Base-by-base conservation (phyloP, 2,888 invertebrate genomes). In the Disparrhopalites patrizii region DNA sequence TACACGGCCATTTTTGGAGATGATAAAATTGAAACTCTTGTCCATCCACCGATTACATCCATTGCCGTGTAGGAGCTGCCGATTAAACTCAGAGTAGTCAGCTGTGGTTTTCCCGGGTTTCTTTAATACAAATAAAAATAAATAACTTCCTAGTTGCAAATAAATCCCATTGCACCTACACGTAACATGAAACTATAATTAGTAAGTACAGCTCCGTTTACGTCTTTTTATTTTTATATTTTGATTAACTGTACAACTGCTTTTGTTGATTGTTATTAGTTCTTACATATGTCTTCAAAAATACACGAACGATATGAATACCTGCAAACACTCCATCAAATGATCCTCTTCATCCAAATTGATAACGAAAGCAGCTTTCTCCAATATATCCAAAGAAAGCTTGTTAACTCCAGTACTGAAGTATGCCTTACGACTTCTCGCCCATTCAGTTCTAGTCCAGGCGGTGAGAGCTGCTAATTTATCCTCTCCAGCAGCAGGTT, bases 11-110 rank as follows among this genome's bases (percentile, higher is more conserved):
- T 97, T 97, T 65, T 84, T 87, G 72, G 90, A 91, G 78, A 99
- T 86, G 78, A 98, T 94, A 23, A 99, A 83, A 63, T 92, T 98
- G 81, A 99, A 98, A 2, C 96, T 93, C 80, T 99, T 99, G 82
- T 99, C 98, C 79, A 96, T 98, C 98, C 98, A 99, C 67, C 97
- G 85, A 80, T 99, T 91, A 79, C 91, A 87, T 5, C 97, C 97
- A 77, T 92, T 93, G 62, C 99, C 99, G 79, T 98, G 98, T 0
- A 99, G 83, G 75, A 98, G 82, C 43, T 86, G 83, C 67, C 87
- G 86, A 1, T 95, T 96, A 79, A 89, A 96, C 51, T 85, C 82
- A 2, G 47, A 7, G 25, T 47, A 47, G 23, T 20, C 47, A 5
- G 47, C 23, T 15, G 47, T 47, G 2, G 2, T 7, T 20, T 20